Evolutionary conservation across 1,140 invertebrate species (phyloP).

Genomic region (Leptestheria dahalacensis): DNA sequence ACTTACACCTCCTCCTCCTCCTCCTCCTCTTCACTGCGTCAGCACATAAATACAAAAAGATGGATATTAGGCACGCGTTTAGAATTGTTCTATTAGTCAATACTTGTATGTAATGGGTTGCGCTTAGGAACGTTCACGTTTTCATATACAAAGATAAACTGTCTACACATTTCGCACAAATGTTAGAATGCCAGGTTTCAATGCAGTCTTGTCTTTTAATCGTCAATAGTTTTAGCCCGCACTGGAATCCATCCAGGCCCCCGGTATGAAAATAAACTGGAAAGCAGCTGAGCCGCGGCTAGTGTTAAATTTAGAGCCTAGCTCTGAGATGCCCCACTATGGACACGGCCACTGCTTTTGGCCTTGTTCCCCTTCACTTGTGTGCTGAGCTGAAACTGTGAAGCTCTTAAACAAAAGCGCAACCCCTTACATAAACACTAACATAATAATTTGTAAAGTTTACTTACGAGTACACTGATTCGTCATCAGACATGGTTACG

Average conservation of each 20-base stretch:
- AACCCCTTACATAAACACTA: too few relatives aligned
- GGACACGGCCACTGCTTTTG: background rate
- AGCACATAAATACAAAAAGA: slow-evolving; percentile 5
- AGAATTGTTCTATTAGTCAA: too few relatives aligned
- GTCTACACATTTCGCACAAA: too few relatives aligned
- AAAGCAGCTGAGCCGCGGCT: background rate
- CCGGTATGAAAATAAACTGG: background rate
- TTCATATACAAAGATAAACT: too few relatives aligned
- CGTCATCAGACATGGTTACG: slow-evolving; percentile 17
- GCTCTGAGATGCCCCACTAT: background rate
- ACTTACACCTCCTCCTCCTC: slow-evolving; percentile 21
- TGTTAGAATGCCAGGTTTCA: too few relatives aligned
- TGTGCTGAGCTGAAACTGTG: too few relatives aligned
- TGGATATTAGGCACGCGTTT: background rate
- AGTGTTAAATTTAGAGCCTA: background rate
- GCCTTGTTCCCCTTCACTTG: background rate
- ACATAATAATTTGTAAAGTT: too few relatives aligned
- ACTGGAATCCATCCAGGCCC: background rate
- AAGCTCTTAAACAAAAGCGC: background rate
- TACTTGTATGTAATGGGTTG: too few relatives aligned
- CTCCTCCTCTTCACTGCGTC: slow-evolving; percentile 21
- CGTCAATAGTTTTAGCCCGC: too few relatives aligned
- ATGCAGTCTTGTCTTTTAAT: too few relatives aligned
- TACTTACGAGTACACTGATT: slow-evolving; percentile 20
- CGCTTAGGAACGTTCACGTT: too few relatives aligned